Percentiles rank a stretch among this genome's conserved stretches.
Evolutionary conservation across 2,888 invertebrate genomes (phyloP).

Genomic region (Crepidodera aurea): DNA sequence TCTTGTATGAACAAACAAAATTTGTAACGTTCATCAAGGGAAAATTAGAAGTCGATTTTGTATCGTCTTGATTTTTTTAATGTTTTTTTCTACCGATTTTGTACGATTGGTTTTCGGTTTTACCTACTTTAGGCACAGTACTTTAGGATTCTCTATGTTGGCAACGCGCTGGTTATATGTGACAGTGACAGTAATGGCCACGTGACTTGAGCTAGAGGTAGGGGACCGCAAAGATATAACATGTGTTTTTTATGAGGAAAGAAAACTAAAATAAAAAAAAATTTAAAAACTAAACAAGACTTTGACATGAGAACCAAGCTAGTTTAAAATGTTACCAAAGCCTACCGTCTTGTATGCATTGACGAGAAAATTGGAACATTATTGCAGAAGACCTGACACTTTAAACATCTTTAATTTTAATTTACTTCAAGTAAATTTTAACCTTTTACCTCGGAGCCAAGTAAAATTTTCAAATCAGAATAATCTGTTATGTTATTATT

Average conservation of each 20-base stretch:
- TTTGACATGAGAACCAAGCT: background rate
- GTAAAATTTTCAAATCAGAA: background rate
- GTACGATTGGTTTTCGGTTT: too few relatives aligned
- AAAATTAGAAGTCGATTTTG: too few relatives aligned
- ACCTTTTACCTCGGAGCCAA: background rate
- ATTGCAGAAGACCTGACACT: background rate
- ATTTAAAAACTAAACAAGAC: background rate
- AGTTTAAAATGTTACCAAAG: conserved; percentile 12
- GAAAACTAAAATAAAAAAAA: background rate
- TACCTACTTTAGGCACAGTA: too few relatives aligned
- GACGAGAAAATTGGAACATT: conserved; percentile 9
- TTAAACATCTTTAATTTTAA: background rate
- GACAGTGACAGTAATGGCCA: too few relatives aligned
- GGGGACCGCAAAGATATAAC: background rate
- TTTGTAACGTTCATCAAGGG: too few relatives aligned
- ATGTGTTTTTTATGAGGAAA: too few relatives aligned
- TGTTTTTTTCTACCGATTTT: too few relatives aligned
- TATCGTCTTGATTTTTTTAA: too few relatives aligned
- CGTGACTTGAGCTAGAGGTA: background rate
- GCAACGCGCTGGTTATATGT: too few relatives aligned
- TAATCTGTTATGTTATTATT: conserved; percentile 18
- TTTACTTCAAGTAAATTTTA: background rate
- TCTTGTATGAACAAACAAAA: too few relatives aligned
- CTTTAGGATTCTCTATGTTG: too few relatives aligned
- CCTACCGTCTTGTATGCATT: background rate